A percentile compares a stretch with the other conserved stretches of the same genome.
Evolutionary conservation across 1,140 invertebrate genomes (phyloP).

Genomic region (Dinothrombium tinctorium): DNA sequence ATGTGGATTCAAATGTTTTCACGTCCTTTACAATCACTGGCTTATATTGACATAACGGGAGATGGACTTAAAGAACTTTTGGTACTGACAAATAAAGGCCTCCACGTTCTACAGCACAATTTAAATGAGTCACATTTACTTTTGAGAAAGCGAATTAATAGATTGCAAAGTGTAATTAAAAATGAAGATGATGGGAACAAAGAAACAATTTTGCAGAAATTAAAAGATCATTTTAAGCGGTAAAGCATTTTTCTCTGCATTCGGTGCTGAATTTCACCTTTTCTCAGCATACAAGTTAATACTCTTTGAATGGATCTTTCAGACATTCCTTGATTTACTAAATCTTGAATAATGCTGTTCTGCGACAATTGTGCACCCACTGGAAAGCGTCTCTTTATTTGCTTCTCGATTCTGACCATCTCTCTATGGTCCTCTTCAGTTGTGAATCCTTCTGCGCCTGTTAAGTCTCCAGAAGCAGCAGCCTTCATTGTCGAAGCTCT

Average conservation of each 20-base stretch:
- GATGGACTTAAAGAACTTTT: too few relatives aligned
- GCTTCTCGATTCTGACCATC: conserved; percentile 68
- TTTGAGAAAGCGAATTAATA: too few relatives aligned
- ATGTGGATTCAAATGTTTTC: too few relatives aligned
- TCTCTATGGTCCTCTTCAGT: conserved; percentile 79
- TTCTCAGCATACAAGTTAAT: conserved; percentile 69
- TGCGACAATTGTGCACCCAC: conserved; percentile 90
- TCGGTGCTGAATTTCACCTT: conserved; percentile 81
- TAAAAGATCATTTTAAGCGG: conserved; percentile 40
- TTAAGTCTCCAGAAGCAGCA: conserved; percentile 66
- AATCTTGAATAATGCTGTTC: conserved; percentile 78
- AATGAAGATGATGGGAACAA: too few relatives aligned
- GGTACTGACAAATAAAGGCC: too few relatives aligned
- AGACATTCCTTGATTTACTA: conserved; percentile 62
- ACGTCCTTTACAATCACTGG: too few relatives aligned
- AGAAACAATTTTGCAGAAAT: too few relatives aligned
- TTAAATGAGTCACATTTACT: too few relatives aligned
- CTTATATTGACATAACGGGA: too few relatives aligned
- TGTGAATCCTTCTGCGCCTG: conserved; percentile 88
- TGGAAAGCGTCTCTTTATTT: conserved; percentile 77
- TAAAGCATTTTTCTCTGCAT: conserved; percentile 93
- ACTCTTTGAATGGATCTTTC: conserved; percentile 69
- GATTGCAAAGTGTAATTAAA: too few relatives aligned
- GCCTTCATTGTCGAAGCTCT: conserved; percentile 94
- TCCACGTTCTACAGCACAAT: too few relatives aligned